Percentiles rank a stretch among this genome's conserved stretches.
phyloP scores from a whole-genome alignment of 2,113 vertebrate genomes.

The Australoheros scitulus region DNA sequence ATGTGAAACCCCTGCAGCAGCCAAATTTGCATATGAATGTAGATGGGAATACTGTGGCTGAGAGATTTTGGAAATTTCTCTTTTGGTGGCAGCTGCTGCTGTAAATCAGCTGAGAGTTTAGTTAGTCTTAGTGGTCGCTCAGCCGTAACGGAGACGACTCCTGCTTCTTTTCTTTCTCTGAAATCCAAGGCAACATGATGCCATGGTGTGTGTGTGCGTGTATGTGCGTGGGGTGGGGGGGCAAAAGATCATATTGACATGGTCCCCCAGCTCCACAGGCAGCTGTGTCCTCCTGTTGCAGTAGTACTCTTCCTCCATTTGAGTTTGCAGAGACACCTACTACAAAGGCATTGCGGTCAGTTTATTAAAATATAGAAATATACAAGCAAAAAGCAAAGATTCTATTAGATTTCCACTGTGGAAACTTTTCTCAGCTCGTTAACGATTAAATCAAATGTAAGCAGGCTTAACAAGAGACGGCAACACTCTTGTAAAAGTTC shows the following conservation, averaged over 20 bases:
- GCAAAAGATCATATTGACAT: neutral
- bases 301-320: neutral
- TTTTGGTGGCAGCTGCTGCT: neutral
- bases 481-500: conserved; percentile 48
- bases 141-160: conserved; percentile 5
- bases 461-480: conserved; percentile 42
- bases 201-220: neutral
- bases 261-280: neutral
- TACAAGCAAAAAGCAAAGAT: neutral
- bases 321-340: conserved; percentile 46
- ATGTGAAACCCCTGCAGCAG: neutral
- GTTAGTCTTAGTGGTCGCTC: neutral
- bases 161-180: neutral
- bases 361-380: neutral
- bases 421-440: conserved; percentile 54
- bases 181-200: neutral
- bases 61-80: conserved; percentile 13
- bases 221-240: neutral
- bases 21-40: conserved; percentile 8
- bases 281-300: neutral
- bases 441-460: conserved; percentile 50
- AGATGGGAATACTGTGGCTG: neutral
- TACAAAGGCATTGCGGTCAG: neutral
- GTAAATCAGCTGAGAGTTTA: conserved; percentile 5
- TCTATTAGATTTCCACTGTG: conserved; percentile 59